phyloP scores from a whole-genome alignment of 2,113 vertebrate species.

The Alouatta palliata region DNA sequence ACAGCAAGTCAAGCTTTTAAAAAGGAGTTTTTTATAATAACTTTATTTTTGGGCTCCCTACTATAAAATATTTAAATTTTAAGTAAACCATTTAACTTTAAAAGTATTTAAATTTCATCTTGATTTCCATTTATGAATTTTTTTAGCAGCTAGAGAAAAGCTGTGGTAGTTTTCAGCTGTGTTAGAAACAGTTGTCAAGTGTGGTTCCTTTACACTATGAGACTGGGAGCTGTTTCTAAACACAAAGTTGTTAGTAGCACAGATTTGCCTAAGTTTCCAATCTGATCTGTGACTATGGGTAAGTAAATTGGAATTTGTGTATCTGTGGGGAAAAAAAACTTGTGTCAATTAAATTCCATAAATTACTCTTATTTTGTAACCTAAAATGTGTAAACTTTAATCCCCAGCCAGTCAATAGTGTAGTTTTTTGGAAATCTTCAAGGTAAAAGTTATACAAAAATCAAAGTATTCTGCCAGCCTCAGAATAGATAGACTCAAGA shows the following conservation, averaged over 20 bases:
- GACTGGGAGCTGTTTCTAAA: slow-evolving; percentile 74
- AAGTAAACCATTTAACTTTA: not conserved
- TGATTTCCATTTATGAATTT: slow-evolving; percentile 26
- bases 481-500: not conserved
- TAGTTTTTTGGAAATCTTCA: slow-evolving; percentile 12
- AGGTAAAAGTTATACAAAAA: not conserved
- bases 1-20: not conserved
- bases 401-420: not conserved
- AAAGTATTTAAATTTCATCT: slow-evolving; percentile 38
- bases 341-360: slow-evolving; percentile 39
- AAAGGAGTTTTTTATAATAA: slow-evolving; percentile 13
- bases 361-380: slow-evolving; percentile 1
- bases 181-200: slow-evolving; percentile 80
- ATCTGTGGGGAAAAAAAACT: not conserved
- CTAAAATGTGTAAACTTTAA: slow-evolving; percentile 5
- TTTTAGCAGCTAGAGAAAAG: slow-evolving; percentile 56
- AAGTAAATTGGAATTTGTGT: slow-evolving; percentile 57
- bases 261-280: slow-evolving; percentile 56
- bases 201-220: slow-evolving; percentile 64
- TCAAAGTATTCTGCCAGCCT: not conserved
- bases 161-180: slow-evolving; percentile 68
- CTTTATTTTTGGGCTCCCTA: not conserved
- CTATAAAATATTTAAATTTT: slow-evolving; percentile 41
- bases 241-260: slow-evolving; percentile 73
- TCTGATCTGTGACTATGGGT: slow-evolving; percentile 60